Conservation (phyloP, 2,113 vertebrate genomes). For the Lophotis ruficrista region DNA sequence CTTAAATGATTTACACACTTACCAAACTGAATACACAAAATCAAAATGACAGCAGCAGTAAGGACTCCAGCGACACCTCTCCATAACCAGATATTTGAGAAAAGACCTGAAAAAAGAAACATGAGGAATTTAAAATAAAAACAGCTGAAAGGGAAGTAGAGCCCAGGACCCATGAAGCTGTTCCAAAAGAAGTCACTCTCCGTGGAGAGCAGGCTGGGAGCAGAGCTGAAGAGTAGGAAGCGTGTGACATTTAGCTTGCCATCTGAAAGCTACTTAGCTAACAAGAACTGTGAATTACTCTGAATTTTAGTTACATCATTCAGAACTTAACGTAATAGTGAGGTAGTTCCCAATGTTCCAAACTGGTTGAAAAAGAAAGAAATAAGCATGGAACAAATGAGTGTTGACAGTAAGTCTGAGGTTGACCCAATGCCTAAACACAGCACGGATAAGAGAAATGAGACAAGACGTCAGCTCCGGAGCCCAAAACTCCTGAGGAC, state of each 20-base stretch:
- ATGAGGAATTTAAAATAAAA: neutral
- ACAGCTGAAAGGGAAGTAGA: neutral
- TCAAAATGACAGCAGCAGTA: neutral
- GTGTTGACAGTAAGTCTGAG: too few relatives aligned
- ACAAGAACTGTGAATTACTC: neutral
- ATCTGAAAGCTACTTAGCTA: neutral
- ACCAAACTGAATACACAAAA: constrained; percentile 31
- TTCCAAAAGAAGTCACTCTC: neutral
- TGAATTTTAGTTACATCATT: neutral
- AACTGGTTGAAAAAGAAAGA: neutral
- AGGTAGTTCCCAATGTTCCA: neutral
- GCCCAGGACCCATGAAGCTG: neutral
- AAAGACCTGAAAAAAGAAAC: neutral
- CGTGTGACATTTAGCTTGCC: neutral
- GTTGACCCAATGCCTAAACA: neutral
- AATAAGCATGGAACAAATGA: neutral
- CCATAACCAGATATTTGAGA: constrained; percentile 47
- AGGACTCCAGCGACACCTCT: neutral
- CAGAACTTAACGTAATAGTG: neutral
- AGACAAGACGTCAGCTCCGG: neutral
- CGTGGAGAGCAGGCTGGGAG: neutral
- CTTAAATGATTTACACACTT: neutral
- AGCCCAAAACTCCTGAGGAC: neutral
- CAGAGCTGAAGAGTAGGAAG: neutral
- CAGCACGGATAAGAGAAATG: neutral